Conservation (phyloP, 2,797 vertebrate species). For the Craterocephalus amniculus region DNA sequence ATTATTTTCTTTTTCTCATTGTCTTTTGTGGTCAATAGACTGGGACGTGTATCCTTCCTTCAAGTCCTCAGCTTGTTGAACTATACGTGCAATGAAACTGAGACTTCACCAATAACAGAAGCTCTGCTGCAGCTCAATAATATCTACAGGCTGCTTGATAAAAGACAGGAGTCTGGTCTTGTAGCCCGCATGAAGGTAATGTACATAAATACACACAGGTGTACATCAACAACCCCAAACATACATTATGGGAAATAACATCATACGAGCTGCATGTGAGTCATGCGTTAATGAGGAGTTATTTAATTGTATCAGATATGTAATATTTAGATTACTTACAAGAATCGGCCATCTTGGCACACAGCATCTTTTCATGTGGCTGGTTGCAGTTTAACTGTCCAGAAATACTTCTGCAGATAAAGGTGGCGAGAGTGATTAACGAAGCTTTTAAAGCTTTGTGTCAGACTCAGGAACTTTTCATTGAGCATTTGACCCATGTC, state of each 20-base stretch:
- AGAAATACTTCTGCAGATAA: background rate
- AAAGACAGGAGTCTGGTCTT: constrained; percentile 80
- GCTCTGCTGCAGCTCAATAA: constrained; percentile 85
- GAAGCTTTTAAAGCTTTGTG: background rate
- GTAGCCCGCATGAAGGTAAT: constrained; percentile 84
- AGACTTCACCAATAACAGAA: constrained; percentile 86
- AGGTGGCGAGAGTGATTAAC: background rate
- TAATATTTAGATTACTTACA: background rate
- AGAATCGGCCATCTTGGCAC: background rate
- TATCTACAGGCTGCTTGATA: constrained; percentile 88
- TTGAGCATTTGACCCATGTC: background rate
- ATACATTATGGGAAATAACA: background rate
- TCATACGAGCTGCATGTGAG: background rate
- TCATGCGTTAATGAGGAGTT: background rate
- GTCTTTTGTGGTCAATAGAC: constrained; percentile 68
- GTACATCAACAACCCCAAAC: background rate
- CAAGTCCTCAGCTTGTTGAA: constrained; percentile 84
- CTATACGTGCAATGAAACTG: constrained; percentile 86
- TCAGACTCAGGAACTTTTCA: background rate
- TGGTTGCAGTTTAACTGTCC: background rate
- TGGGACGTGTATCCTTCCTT: constrained; percentile 86
- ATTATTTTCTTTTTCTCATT: background rate
- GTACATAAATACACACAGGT: background rate
- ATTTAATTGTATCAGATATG: background rate
- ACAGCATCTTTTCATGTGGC: background rate